These are phyloP conservation scores for Entomobrya proxima DNA, from an alignment of 2,888 invertebrate species.

Conservation along the genomic window DNA sequence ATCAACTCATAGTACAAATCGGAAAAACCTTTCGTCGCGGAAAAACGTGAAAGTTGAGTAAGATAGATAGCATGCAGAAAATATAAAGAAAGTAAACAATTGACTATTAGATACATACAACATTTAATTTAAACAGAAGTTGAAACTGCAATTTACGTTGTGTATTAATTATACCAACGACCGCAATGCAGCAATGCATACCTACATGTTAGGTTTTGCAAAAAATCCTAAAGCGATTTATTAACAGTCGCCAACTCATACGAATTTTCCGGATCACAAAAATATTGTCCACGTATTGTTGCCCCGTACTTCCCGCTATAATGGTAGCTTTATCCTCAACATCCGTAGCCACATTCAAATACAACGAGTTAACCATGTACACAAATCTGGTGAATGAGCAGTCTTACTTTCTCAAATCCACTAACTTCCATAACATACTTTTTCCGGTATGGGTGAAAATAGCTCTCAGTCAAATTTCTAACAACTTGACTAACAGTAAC, in stretches of 20 bases:
- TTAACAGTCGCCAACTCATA: constrained; percentile 98
- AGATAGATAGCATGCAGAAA: too few species aligned
- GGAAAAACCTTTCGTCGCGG: too few species aligned
- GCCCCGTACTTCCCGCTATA: constrained; percentile 95
- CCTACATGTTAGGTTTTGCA: too few species aligned
- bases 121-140: too few species aligned
- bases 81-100: too few species aligned
- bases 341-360: constrained; percentile 90
- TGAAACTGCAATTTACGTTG: too few species aligned
- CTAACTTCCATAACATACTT: constrained; percentile 92
- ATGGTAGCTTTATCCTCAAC: constrained; percentile 90
- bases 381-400: constrained; percentile 94
- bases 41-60: too few species aligned
- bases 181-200: too few species aligned
- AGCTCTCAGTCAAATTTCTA: constrained; percentile 94
- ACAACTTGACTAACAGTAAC: constrained; percentile 90
- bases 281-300: constrained; percentile 94
- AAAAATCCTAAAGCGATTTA: constrained; percentile 74
- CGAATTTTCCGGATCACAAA: constrained; percentile 97
- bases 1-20: too few species aligned
- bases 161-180: too few species aligned
- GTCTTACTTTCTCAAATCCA: constrained; percentile 92
- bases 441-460: constrained; percentile 92
- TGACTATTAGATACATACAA: too few species aligned
- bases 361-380: constrained; percentile 95